These are phyloP conservation scores for Cephus sareptanus DNA, from an alignment of 2,888 invertebrate genomes.

Conservation along the genomic window DNA sequence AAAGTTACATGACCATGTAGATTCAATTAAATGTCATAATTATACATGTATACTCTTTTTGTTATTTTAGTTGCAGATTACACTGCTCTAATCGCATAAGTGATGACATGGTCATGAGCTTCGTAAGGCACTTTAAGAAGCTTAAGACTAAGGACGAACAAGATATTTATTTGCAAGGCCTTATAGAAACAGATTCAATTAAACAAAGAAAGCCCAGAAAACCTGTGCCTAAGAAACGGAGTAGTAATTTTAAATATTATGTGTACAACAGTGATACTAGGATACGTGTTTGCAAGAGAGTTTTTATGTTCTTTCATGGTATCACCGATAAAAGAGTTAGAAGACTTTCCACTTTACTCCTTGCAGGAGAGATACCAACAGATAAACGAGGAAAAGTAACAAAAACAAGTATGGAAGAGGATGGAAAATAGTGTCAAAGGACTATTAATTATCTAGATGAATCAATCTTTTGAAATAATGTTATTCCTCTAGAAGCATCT, in stretches of 20 bases:
- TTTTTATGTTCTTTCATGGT: slow-evolving; percentile 6
- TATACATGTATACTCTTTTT: no score
- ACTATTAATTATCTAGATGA: neutral
- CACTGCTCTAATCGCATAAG: slow-evolving; percentile 6
- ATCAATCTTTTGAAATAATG: neutral
- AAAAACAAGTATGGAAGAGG: neutral
- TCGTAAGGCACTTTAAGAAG: slow-evolving; percentile 3
- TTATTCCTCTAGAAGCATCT: neutral
- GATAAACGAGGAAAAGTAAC: slow-evolving; percentile 2
- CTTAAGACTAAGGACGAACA: slow-evolving; percentile 7
- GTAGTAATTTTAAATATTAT: slow-evolving; percentile 7
- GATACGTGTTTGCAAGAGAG: slow-evolving; percentile 6
- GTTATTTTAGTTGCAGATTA: slow-evolving; percentile 3
- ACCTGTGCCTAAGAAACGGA: neutral
- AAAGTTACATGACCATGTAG: no score
- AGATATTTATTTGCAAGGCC: slow-evolving; percentile 8
- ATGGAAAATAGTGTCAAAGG: neutral
- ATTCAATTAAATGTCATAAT: no score
- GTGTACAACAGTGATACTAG: neutral
- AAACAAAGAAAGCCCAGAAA: neutral
- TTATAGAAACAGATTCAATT: neutral
- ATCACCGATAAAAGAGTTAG: slow-evolving; percentile 7
- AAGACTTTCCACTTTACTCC: slow-evolving; percentile 2
- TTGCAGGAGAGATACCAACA: neutral
- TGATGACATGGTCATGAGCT: slow-evolving; percentile 1